Conservation (phyloP, 2,113 vertebrate species). For the Hucho hucho region DNA sequence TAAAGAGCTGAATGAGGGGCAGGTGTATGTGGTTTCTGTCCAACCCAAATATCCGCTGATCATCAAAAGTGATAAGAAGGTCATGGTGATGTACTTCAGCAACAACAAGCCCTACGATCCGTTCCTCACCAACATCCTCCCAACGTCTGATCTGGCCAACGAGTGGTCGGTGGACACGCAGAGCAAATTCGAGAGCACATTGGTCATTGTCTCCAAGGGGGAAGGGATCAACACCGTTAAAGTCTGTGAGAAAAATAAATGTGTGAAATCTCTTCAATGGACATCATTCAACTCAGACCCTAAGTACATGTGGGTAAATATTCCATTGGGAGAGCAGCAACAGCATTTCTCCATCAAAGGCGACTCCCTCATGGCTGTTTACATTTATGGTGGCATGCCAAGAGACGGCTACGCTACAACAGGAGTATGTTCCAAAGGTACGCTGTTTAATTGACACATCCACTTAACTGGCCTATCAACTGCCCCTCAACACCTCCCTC, state of each 20-base stretch:
- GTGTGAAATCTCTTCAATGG: not conserved
- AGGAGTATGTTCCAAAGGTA: constrained; percentile 51
- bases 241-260: not conserved
- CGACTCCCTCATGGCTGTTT: constrained; percentile 36
- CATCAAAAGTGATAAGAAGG: constrained; percentile 42
- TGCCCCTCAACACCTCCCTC: not conserved
- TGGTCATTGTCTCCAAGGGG: constrained; percentile 38
- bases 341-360: constrained; percentile 23
- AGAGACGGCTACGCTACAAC: constrained; percentile 38
- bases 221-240: constrained; percentile 10
- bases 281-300: constrained; percentile 23
- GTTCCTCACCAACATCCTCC: constrained; percentile 45
- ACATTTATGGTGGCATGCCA: constrained; percentile 39
- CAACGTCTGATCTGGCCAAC: constrained; percentile 41
- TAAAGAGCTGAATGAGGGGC: constrained; percentile 28
- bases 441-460: not conserved
- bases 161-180: constrained; percentile 47
- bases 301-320: constrained; percentile 41
- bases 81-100: constrained; percentile 57
- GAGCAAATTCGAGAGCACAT: constrained; percentile 15
- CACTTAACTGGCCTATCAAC: not conserved
- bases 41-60: not conserved
- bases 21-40: not conserved
- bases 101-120: constrained; percentile 38
- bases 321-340: constrained; percentile 11